These are phyloP conservation scores for Anguilla obscura DNA, from an alignment of 2,797 vertebrate genomes.

Conservation along the genomic window DNA sequence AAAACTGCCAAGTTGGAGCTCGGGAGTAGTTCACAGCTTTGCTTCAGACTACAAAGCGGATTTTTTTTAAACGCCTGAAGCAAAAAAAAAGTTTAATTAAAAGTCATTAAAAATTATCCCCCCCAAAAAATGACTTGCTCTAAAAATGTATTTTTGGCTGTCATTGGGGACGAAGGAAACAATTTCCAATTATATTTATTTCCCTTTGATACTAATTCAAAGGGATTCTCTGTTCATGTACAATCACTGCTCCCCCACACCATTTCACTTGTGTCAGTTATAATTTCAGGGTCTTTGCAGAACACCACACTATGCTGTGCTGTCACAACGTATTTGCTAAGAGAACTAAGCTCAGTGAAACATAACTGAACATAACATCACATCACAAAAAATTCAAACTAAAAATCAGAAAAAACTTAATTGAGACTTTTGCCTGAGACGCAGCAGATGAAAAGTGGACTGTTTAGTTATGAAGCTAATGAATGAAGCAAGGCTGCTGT, in stretches of 20 bases:
- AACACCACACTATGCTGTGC: background rate
- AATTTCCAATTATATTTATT: background rate
- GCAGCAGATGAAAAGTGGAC: background rate
- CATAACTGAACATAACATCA: background rate
- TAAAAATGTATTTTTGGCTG: background rate
- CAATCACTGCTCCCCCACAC: background rate
- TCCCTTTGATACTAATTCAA: background rate
- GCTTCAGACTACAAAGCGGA: background rate
- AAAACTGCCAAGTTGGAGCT: background rate
- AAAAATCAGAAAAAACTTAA: background rate
- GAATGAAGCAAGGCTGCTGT: background rate
- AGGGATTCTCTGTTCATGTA: background rate
- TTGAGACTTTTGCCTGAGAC: background rate
- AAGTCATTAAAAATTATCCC: background rate
- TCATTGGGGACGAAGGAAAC: background rate
- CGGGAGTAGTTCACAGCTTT: background rate
- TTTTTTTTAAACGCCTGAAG: background rate
- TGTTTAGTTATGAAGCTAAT: background rate
- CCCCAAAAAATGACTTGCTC: background rate
- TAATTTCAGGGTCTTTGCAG: background rate
- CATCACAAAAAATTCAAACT: background rate
- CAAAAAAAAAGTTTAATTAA: background rate
- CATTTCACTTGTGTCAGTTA: background rate
- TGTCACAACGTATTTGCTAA: background rate
- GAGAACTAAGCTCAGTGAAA: background rate